Evolutionary conservation across 2,113 vertebrate genomes (phyloP).

Genomic region (Phylloscopus trochiloides): DNA sequence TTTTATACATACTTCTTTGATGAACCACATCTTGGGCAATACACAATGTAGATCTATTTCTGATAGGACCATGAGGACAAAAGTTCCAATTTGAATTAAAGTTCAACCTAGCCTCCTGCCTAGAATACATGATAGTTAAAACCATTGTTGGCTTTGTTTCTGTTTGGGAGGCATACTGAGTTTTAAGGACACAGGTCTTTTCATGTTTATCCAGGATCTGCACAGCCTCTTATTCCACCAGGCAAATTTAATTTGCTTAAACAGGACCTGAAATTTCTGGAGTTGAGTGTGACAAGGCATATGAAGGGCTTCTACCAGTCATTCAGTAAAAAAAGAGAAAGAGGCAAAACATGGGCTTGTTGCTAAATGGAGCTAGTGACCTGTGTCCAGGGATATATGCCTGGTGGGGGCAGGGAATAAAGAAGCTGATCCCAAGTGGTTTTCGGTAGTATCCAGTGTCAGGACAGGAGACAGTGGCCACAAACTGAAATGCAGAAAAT

Average conservation of each 20-base stretch:
- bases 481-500: neutral
- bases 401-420: neutral
- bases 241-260: neutral
- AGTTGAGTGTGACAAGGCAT: neutral
- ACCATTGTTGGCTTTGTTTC: neutral
- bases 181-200: neutral
- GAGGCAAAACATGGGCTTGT: neutral
- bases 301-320: neutral
- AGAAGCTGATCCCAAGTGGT: neutral
- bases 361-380: neutral
- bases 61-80: neutral
- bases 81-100: neutral
- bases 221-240: neutral
- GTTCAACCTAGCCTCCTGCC: neutral
- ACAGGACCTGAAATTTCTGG: neutral
- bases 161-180: neutral
- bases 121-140: neutral
- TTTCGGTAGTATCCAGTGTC: neutral
- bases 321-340: neutral
- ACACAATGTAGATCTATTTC: neutral
- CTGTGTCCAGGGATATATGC: neutral
- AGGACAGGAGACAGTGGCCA: neutral
- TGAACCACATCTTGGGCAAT: neutral
- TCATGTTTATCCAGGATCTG: neutral
- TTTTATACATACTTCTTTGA: neutral